A percentile compares a stretch with the other conserved stretches of the same genome.
phyloP scores from a whole-genome alignment of 2,113 vertebrate species.

The Silurus meridionalis region DNA sequence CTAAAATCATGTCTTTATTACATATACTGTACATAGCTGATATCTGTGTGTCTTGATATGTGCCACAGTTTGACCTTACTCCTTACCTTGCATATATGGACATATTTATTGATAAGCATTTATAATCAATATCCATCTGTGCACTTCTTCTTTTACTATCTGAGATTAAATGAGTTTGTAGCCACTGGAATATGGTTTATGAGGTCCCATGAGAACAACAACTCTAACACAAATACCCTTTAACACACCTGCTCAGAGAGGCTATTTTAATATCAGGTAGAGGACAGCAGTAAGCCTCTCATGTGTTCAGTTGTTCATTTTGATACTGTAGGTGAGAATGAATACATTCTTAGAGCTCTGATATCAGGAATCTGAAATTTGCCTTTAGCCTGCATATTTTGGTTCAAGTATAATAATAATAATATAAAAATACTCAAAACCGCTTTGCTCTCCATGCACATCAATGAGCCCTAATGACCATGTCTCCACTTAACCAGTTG shows the following conservation, averaged over 20 bases:
- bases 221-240: background rate
- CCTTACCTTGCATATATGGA: conserved; percentile 15
- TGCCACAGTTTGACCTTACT: background rate
- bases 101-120: conserved; percentile 39
- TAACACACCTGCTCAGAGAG: background rate
- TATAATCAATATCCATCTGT: conserved; percentile 48
- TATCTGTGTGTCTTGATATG: background rate
- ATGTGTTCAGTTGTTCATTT: background rate
- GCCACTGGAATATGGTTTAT: conserved; percentile 18
- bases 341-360: too few species aligned
- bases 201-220: background rate
- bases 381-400: too few species aligned
- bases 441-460: too few species aligned
- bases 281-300: background rate
- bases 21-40: background rate
- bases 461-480: too few species aligned
- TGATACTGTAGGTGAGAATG: too few species aligned
- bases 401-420: background rate
- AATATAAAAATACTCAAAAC: too few species aligned
- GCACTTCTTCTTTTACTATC: conserved; percentile 10
- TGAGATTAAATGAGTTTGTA: conserved; percentile 42
- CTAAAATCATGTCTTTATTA: background rate
- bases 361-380: too few species aligned
- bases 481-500: too few species aligned
- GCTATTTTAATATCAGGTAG: conserved; percentile 6